Evolutionary conservation across 2,888 invertebrate genomes (phyloP), one percentile per base, ranked within the genome.

Genomic region (Agrochola circellaris): DNA sequence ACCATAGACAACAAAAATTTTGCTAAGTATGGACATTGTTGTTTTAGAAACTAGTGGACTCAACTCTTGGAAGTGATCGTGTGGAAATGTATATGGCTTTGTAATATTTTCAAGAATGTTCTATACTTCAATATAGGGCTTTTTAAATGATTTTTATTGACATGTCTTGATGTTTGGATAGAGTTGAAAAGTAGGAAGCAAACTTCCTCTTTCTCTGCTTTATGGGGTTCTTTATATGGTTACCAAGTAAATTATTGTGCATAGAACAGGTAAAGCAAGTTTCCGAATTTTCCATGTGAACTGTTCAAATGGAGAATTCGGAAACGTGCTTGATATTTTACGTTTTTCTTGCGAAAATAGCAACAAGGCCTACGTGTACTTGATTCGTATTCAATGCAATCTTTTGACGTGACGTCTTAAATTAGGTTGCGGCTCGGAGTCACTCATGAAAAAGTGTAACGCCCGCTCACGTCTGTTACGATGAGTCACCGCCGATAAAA

Each of bases 41-140:
- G 38, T 9, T 38, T 38, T 38, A 9, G 0, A 0, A 38, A 38
- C 38, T 38, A 9, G 8, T 38, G 38, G 38, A 38, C 38, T 38
- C 34, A 23, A 9, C 17, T 45, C 13, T 1, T 58, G 54, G 13
- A n/a, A 2, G 30, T 62, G 62, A 58, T 42, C 34, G 7, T 9
- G 54, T 26, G 13, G 30, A 23, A 23, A 38, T 8, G 38, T 38
- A 26, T 66, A 68, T 23, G 45, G 0, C 26, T 30, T 42, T n/a
- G 54, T 38, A 23, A 54, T 71, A 23, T 77, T 80, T 70, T 69
- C 2, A 54, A 69, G 23, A 7, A 6, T 38, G 8, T 42, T 17
- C 30, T 23, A 11, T 34, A 34, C 23, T 75, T 42, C 48, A 8
- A 54, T 38, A n/a, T 8, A 54, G 7, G 3, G n/a, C 45, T 70